A percentile compares a stretch with the other conserved stretches of the same genome.
Evolutionary conservation across 1,140 invertebrate species (phyloP).

Genomic region (Lerema accius): DNA sequence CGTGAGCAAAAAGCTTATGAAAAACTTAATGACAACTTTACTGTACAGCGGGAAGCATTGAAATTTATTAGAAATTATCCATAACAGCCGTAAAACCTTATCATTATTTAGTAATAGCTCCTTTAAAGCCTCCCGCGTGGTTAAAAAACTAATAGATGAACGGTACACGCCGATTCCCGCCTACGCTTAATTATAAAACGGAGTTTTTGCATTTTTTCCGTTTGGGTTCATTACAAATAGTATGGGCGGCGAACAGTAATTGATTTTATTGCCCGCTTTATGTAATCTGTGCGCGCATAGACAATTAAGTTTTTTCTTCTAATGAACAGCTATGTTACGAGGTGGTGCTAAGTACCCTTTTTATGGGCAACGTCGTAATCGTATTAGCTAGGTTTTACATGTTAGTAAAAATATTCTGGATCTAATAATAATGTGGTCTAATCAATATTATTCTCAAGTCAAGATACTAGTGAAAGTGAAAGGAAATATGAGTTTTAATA

Average conservation of each 20-base stretch:
- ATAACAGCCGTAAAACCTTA: constrained; percentile 11
- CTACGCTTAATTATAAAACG: constrained; percentile 45
- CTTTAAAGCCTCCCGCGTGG: constrained; percentile 4
- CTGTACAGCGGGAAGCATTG: neutral
- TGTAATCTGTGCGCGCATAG: constrained; percentile 42
- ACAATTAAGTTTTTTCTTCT: constrained; percentile 40
- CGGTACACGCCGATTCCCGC: constrained; percentile 40
- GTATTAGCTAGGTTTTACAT: constrained; percentile 25
- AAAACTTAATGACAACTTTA: constrained; percentile 7
- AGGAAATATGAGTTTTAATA: no score
- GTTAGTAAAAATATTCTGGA: constrained; percentile 3
- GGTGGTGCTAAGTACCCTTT: constrained; percentile 29
- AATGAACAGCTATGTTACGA: constrained; percentile 31
- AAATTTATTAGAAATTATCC: constrained; percentile 10
- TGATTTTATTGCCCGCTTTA: constrained; percentile 38
- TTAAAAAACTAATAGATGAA: constrained; percentile 36
- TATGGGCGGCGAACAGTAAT: constrained; percentile 42
- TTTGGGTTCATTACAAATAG: constrained; percentile 43
- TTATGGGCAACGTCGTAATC: constrained; percentile 2
- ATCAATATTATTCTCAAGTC: no score
- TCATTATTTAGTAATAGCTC: constrained; percentile 16
- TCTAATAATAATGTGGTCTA: neutral
- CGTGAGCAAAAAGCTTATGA: neutral
- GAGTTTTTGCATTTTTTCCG: constrained; percentile 41
- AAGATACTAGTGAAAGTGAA: no score